phyloP scores from a whole-genome alignment of 2,797 vertebrate genomes.

The Margarornis squamiger region DNA sequence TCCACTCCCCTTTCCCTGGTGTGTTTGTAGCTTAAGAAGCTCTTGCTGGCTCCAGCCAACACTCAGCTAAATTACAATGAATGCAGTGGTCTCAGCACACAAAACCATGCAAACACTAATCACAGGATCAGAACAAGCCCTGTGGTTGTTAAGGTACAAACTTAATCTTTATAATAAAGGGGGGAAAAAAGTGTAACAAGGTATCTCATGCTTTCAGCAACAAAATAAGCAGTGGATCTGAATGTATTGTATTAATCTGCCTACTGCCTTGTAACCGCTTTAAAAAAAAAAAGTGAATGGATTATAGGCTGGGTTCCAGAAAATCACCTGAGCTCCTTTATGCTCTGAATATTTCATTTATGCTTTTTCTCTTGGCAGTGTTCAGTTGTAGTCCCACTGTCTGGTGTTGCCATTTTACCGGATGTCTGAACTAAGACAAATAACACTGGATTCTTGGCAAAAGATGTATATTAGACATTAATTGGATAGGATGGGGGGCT shows the following conservation, averaged over 20 bases:
- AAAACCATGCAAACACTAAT: constrained; percentile 95
- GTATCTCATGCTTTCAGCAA: neutral
- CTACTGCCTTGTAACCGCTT: neutral
- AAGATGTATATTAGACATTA: constrained; percentile 69
- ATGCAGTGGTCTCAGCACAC: constrained; percentile 95
- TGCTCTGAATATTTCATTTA: constrained; percentile 54
- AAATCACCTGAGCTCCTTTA: constrained; percentile 7
- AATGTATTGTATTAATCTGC: neutral
- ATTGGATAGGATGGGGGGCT: constrained; percentile 65
- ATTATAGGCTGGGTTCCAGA: constrained; percentile 12
- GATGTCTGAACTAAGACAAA: constrained; percentile 69
- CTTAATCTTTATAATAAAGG: constrained; percentile 53
- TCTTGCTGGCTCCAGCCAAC: constrained; percentile 97
- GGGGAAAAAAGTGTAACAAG: neutral
- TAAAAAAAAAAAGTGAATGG: neutral
- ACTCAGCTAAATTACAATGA: constrained; percentile 99
- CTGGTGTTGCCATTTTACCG: constrained; percentile 54
- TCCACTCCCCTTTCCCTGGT: constrained; percentile 52
- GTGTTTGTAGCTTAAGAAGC: constrained; percentile 94
- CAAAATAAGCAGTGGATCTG: neutral
- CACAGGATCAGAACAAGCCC: constrained; percentile 97
- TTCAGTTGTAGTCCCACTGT: neutral
- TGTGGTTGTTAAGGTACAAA: constrained; percentile 94
- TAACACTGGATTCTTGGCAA: constrained; percentile 40
- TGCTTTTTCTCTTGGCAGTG: constrained; percentile 9